Base-by-base conservation (phyloP, 1,140 invertebrate species). In the Formica exsecta region DNA sequence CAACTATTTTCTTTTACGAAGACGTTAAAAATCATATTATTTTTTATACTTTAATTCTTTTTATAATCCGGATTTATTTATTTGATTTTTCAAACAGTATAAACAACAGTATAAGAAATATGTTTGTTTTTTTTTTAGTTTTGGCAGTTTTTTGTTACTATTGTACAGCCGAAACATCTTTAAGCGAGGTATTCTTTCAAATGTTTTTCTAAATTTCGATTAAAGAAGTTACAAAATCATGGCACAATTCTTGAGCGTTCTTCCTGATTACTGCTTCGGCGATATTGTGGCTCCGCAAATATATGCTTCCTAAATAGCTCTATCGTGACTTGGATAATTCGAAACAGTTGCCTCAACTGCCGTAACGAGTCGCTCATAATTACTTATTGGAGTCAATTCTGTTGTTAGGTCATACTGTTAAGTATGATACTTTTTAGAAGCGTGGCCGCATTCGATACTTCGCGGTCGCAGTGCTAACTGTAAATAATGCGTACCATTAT, bases 301-400 rank as follows among this genome's bases (percentile, higher is more conserved):
- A 61, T 61, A 74, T 74, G 68, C 79, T n/a, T 73, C 25, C 68
- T 74, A 83, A 83, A 73, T 83, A 48, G 73, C 66, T 83, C 71
- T 25, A 83, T 83, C 79, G 79, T 83, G 79, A 83, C 79, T 83
- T 70, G 79, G 68, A 83, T 61, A 83, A 83, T 22, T 73, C 79
- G 68, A 74, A 74, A 80, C 77, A 74, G 79, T 73, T 74, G 68
- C 68, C 61, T 74, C 48, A 74, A 83, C 79, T 38, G 79, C 79
- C 79, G 13, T 61, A 74, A 61, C 68, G 44, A 83, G 54, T 83
- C 68, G n/a, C 38, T 61, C 38, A 29, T 83, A 74, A 83, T 74
- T 83, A 83, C 41, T 57, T 61, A 61, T 61, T 83, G 73, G 61
- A 83, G 79, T 74, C 54, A 41, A 81, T 81, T 68, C 66, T 61